Evolutionary conservation across 2,113 vertebrate species (phyloP).

Genomic region (Rattus rattus): DNA sequence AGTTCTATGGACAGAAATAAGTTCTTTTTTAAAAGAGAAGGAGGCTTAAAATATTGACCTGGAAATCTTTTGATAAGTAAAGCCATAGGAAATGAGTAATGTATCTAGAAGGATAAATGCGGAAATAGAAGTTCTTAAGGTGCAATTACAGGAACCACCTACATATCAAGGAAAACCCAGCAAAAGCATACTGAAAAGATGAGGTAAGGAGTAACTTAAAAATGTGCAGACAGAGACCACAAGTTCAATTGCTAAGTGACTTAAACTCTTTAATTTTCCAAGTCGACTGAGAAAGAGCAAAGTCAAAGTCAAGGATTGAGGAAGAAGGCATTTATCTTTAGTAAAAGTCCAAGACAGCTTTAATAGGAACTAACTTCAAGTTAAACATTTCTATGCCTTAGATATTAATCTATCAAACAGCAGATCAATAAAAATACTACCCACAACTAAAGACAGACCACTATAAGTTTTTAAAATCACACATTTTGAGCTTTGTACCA

Average conservation of each 20-base stretch:
- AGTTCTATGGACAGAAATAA: conserved; percentile 31
- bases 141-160: neutral
- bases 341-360: conserved; percentile 47
- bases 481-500: neutral
- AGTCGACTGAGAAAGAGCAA: neutral
- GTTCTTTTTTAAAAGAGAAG: neutral
- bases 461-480: neutral
- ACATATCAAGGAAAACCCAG: neutral
- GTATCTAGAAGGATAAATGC: neutral
- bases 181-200: neutral
- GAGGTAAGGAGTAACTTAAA: neutral
- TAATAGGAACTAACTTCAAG: neutral
- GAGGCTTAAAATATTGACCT: neutral
- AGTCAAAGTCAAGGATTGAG: neutral
- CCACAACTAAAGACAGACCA: neutral
- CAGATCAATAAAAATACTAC: neutral
- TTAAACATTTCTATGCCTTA: neutral
- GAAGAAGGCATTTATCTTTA: conserved; percentile 3
- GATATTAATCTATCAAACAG: neutral
- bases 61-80: neutral
- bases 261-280: conserved; percentile 36
- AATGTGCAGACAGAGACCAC: neutral
- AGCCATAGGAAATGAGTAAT: conserved; percentile 5
- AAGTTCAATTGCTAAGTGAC: conserved; percentile 22
- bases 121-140: neutral